Evolutionary conservation across 2,888 invertebrate species (phyloP), one percentile per base, ranked within the genome.

Genomic region (Acronicta aceris): DNA sequence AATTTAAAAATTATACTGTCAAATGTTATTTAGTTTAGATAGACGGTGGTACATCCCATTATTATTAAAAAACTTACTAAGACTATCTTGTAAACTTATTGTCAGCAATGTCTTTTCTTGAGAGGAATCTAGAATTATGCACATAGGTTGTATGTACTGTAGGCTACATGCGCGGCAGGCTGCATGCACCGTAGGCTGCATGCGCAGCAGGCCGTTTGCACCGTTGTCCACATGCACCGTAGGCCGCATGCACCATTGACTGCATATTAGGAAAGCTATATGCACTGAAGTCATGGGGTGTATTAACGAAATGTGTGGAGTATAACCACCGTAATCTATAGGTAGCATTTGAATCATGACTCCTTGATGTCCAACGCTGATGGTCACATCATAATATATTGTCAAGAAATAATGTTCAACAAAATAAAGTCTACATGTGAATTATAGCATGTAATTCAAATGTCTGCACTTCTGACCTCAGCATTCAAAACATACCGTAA

Each of bases 391-490:
- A n/a, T n/a, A 38, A n/a, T 38, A 13, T 38, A n/a, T 6, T 38
- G 6, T 38, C 38, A n/a, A n/a, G n/a, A 38, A 38, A 21, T 45
- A 43, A 27, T 33, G 9, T 0, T 8, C 15, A 13, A 9, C 9
- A 40, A 15, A 57, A 55, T 42, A 53, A 33, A 47, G n/a, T 59
- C 13, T 46, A 33, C 40, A 52, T 25, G 25, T 41, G 15, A 38
- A 38, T 38, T 50, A 41, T 48, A 40, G 45, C 51, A 55, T 57
- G 47, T 56, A 46, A 48, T 56, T 53, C 0, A 33, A 48, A 57
- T 41, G 16, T 21, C 10, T 2, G 15, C 25, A 54, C 41, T 52
- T 71, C 21, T 54, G 58, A 71, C 65, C 76, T 63, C n/a, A 17
- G 36, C 57, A 62, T 57, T 56, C 51, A 60, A 70, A 58, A 59